These are phyloP conservation scores for Copsychus sechellarum DNA, from an alignment of 2,113 vertebrate species.

Conservation along the genomic window DNA sequence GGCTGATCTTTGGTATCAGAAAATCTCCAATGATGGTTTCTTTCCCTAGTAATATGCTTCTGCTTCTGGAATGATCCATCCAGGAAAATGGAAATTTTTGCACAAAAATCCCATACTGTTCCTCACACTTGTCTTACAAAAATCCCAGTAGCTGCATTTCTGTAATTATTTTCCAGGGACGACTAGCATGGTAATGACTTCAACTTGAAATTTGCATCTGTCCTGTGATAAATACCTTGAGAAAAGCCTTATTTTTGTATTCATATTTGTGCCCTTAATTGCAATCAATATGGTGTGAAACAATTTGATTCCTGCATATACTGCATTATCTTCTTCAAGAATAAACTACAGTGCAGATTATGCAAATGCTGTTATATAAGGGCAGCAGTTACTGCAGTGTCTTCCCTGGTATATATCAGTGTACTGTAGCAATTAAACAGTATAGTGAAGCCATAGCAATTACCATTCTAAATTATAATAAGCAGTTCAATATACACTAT, in stretches of 20 bases:
- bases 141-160: neutral
- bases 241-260: constrained; percentile 29
- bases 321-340: neutral
- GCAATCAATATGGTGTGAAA: constrained; percentile 55
- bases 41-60: neutral
- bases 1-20: neutral
- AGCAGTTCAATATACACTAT: constrained; percentile 38
- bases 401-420: constrained; percentile 29
- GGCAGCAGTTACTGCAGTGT: constrained; percentile 29
- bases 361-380: constrained; percentile 35
- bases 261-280: constrained; percentile 58
- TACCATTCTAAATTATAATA: constrained; percentile 68
- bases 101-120: neutral
- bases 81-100: neutral
- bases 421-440: constrained; percentile 45
- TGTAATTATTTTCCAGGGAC: constrained; percentile 17
- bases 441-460: constrained; percentile 11
- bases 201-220: constrained; percentile 10
- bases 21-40: neutral
- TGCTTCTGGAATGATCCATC: neutral
- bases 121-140: neutral
- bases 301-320: neutral
- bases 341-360: constrained; percentile 22
- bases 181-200: neutral
- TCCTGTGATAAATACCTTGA: neutral